Base-by-base conservation (phyloP, 1,140 invertebrate genomes). In the Drosophila varians region DNA sequence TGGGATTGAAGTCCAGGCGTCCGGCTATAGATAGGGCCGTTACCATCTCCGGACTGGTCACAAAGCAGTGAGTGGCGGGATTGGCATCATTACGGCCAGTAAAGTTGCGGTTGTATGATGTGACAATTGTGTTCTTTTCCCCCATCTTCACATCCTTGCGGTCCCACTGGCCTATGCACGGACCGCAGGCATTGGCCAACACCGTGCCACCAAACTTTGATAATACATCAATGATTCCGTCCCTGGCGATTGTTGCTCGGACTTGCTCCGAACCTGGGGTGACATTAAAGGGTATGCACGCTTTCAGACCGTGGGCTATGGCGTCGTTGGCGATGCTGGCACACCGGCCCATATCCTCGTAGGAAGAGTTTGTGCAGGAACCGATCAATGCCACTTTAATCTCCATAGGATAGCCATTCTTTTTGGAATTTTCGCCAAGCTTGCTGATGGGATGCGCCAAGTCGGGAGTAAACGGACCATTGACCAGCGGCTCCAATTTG, bases 151-250 rank as follows among this genome's bases (percentile, higher is more conserved):
- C 95, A 91, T 99, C 99, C 89, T 97, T 94, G 47, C 96, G 94
- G 92, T 99, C 98, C 99, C 99, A 99, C 90, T 99, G 99, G 26
- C 99, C 98, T 91, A 99, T 99, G 93, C 99, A 99, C 2, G 99
- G 99, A 0, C 99, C 99, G 92, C 99, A 99, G 9, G 99, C 99
- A 92, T 99, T 99, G 0, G 99, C 99, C 66, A 99, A 92, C 0
- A 99, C 94, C 51, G 94, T 94, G 69, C 93, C 94, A 14, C 94
- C 94, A 62, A 94, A 94, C 28, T 94, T 92, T 7, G 92, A 90
- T 18, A 95, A 91, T 9, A 92, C 93, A 91, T 95, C 93, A 57
- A 97, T 96, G 88, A 98, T 98, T 73, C 99, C 98, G 92, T 99
- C 99, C 12, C 99, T 94, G 90, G 99, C 98, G 90, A 99, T 99